Evolutionary conservation across 2,888 invertebrate genomes (phyloP), one percentile per base, ranked within the genome.

Genomic region (Ichneumoninae sp.): DNA sequence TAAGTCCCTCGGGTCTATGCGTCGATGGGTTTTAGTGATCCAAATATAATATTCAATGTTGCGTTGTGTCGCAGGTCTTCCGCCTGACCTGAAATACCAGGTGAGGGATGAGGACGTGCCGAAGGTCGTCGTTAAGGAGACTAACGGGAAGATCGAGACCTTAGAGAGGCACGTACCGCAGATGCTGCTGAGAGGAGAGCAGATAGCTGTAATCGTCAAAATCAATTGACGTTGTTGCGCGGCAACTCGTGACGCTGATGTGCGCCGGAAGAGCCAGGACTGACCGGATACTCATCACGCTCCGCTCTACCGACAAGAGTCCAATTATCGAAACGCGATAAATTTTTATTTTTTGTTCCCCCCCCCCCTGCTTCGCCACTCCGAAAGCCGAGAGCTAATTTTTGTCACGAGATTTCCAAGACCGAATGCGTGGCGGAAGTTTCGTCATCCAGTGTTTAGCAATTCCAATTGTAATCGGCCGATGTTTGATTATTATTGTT

Each of bases 101-200:
- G 91, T 94, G 4, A 89, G 94, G 13, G 94, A 95, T 74, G 95
- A 95, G 13, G 92, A 92, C 36, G 92, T 96, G 65, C 96, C 96
- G 0, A 90, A 92, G 79, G 94, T 96, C 16, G 94, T 94, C 19
- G 95, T 96, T 83, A 95, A 95, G 75, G 95, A 95, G 84, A 90
- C 95, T 1, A 95, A 96, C 70, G 95, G 95, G 66, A 96, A 96
- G 84, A 92, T 95, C 71, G 96, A 96, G 92, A 95, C 96, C 91
- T 96, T 97, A 93, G 95, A 95, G 52, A 95, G 97, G 57, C 95
- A 95, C 88, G 93, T 97, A 22, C 95, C 96, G 0, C 96, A 97
- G 93, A 89, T 97, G 89, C 90, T 97, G 93, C 94, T 97, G 77
- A 95, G 97, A 65, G 98, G 98, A 0, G 97, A 97, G 91, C 97